phyloP scores from a whole-genome alignment of 2,888 invertebrate genomes.

The Tinea pellionella region DNA sequence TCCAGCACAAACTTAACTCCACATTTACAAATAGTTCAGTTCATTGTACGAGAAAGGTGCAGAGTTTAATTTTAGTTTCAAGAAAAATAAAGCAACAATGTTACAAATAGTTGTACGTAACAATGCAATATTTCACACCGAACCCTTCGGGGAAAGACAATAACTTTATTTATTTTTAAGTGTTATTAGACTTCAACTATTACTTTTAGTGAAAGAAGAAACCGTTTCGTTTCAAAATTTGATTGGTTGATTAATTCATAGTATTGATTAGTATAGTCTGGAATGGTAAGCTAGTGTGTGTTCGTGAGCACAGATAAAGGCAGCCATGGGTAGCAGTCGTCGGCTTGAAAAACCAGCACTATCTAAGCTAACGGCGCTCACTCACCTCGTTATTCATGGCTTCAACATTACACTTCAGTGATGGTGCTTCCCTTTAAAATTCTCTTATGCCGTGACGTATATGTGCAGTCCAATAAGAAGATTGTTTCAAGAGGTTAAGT shows the following conservation, averaged over 20 bases:
- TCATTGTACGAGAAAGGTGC: background rate
- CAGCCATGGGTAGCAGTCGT: no score
- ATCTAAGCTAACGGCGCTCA: no score
- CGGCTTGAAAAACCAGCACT: no score
- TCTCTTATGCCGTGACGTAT: background rate
- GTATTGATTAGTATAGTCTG: no score
- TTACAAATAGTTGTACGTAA: conserved; percentile 1
- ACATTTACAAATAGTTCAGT: conserved; percentile 3
- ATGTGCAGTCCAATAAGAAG: background rate
- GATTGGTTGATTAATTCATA: no score
- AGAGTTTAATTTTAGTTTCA: conserved; percentile 9
- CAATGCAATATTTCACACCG: background rate
- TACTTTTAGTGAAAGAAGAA: background rate
- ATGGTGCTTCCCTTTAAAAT: no score
- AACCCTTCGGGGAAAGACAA: background rate
- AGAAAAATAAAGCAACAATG: conserved; percentile 1
- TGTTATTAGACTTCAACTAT: background rate
- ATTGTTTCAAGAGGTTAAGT: background rate
- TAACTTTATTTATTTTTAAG: conserved; percentile 6
- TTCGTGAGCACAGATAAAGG: no score
- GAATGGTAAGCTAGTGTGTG: no score
- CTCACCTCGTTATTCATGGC: no score
- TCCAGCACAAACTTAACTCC: background rate
- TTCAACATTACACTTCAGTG: no score
- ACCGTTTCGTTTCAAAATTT: background rate